These are phyloP conservation scores for Papilio polytes DNA, from an alignment of 1,140 invertebrate genomes.

Conservation along the genomic window DNA sequence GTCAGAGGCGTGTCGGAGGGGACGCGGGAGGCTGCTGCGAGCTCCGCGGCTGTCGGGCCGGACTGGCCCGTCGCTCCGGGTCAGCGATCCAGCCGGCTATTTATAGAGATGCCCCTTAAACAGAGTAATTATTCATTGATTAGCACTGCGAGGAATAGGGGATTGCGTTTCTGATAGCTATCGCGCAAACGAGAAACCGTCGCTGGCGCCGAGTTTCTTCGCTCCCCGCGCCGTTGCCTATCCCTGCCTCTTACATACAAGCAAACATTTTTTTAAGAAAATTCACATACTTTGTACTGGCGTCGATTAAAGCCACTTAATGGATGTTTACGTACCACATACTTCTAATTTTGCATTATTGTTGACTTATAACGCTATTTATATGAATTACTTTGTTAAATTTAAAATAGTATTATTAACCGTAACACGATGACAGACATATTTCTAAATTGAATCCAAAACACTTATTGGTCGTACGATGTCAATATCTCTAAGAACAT, in stretches of 20 bases:
- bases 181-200: conserved; percentile 79
- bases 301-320: not conserved
- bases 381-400: not conserved
- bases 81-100: conserved; percentile 82
- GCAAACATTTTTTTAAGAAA: not conserved
- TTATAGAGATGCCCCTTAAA: conserved; percentile 83
- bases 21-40: conserved; percentile 65
- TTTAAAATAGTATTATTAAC: not conserved
- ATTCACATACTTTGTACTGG: not conserved
- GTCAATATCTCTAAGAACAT: not conserved
- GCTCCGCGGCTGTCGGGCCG: conserved; percentile 77
- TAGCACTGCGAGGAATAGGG: conserved; percentile 83
- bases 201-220: conserved; percentile 70
- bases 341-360: not conserved
- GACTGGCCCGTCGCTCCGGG: conserved; percentile 82
- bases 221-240: conserved; percentile 55
- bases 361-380: not conserved
- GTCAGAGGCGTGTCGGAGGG: conserved; percentile 69
- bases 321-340: not conserved
- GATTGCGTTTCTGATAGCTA: conserved; percentile 82
- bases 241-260: conserved; percentile 44
- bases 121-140: conserved; percentile 84
- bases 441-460: not conserved
- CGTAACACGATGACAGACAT: not conserved
- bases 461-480: not conserved